These are phyloP conservation scores for Epinotia ramella DNA, from an alignment of 2,888 invertebrate species.

Conservation along the genomic window DNA sequence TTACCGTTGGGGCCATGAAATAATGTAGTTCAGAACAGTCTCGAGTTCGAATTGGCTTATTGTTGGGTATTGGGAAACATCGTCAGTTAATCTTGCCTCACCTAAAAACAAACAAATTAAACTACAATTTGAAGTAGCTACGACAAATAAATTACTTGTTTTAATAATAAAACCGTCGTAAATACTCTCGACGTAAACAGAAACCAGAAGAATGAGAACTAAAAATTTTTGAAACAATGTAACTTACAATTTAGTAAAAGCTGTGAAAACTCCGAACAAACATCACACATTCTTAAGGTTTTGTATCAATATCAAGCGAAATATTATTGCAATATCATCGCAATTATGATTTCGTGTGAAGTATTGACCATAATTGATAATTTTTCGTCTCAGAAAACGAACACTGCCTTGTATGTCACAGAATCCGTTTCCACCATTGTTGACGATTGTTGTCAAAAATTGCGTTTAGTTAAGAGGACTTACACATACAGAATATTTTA, in stretches of 20 bases:
- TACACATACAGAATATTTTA: neutral
- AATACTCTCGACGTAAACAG: conserved; percentile 33
- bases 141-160: conserved; percentile 2
- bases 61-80: conserved; percentile 90
- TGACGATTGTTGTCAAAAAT: conserved; percentile 82
- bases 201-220: conserved; percentile 59
- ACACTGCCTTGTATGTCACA: conserved; percentile 79
- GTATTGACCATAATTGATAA: conserved; percentile 81
- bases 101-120: conserved; percentile 86
- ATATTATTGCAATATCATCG: conserved; percentile 79
- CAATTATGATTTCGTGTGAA: conserved; percentile 68
- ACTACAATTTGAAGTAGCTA: neutral
- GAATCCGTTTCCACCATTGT: conserved; percentile 83
- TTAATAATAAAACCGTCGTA: conserved; percentile 11
- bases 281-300: conserved; percentile 93
- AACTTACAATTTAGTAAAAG: conserved; percentile 90
- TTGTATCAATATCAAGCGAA: conserved; percentile 70
- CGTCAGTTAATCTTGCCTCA: conserved; percentile 91
- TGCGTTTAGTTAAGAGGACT: conserved; percentile 66
- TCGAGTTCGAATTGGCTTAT: conserved; percentile 93
- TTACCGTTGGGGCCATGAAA: conserved; percentile 96
- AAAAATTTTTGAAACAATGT: conserved; percentile 80
- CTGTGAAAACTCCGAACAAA: conserved; percentile 97
- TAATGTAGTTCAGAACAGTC: conserved; percentile 92
- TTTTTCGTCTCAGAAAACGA: conserved; percentile 81